Evolutionary conservation across 2,113 vertebrate species (phyloP).

Genomic region (Eidolon helvum): DNA sequence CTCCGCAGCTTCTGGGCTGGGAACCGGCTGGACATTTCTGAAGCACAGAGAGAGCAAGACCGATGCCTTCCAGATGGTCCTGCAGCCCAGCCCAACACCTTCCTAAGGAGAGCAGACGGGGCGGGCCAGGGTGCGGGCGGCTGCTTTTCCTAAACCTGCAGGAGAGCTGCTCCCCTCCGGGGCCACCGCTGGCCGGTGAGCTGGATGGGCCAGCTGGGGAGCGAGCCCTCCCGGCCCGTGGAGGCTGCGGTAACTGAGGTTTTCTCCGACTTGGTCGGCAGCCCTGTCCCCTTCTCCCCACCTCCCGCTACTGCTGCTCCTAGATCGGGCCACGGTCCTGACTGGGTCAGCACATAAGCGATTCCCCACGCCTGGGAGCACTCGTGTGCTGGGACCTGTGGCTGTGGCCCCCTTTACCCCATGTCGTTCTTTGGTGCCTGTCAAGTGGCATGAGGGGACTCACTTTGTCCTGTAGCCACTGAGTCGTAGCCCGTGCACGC

Average conservation of each 20-base stretch:
- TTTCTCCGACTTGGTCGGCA: neutral
- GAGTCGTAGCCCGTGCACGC: neutral
- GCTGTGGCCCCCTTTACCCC: neutral
- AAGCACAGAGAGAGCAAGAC: neutral
- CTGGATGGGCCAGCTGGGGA: neutral
- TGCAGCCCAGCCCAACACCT: neutral
- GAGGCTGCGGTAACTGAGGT: neutral
- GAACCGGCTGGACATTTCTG: constrained; percentile 48
- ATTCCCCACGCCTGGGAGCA: neutral
- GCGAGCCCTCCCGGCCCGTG: neutral
- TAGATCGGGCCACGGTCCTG: neutral
- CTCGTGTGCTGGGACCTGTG: neutral
- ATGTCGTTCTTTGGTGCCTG: neutral
- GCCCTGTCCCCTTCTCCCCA: too few species aligned
- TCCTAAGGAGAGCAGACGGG: neutral
- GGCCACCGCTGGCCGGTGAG: neutral
- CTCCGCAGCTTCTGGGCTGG: neutral
- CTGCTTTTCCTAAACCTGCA: neutral
- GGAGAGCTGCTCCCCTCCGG: neutral
- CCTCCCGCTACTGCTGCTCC: neutral
- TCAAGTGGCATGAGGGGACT: neutral
- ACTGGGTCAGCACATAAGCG: neutral
- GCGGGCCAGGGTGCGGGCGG: neutral
- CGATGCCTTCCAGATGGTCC: too few species aligned
- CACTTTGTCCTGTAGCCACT: neutral